Percentiles rank a stretch among this genome's conserved stretches.
Conservation (phyloP, 2,797 vertebrate species). For the Discoglossus pictus region DNA sequence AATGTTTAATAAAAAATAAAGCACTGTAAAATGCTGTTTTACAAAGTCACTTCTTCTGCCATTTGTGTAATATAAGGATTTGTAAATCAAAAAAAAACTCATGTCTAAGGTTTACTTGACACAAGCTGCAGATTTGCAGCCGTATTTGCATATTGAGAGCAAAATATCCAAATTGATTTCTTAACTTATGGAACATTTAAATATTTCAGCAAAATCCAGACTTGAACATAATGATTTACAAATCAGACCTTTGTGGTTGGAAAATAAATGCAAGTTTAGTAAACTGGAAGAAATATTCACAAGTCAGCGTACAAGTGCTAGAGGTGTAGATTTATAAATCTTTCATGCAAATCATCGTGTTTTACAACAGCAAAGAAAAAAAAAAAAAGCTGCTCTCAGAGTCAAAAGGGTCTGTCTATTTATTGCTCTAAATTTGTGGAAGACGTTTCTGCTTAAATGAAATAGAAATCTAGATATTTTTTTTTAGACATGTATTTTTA, state of each 20-base stretch:
- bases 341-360: constrained; percentile 80
- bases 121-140: constrained; percentile 63
- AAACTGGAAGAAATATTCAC: constrained; percentile 79
- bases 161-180: constrained; percentile 68
- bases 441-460: constrained; percentile 23
- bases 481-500: no score
- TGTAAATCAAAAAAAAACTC: constrained; percentile 69
- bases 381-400: constrained; percentile 34
- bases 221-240: constrained; percentile 79
- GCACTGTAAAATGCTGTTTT: constrained; percentile 36
- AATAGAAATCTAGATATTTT: constrained; percentile 17
- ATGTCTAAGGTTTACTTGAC: constrained; percentile 64
- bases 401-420: constrained; percentile 31
- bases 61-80: constrained; percentile 60
- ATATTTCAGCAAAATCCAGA: constrained; percentile 78
- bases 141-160: constrained; percentile 63
- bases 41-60: constrained; percentile 66
- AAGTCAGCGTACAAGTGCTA: constrained; percentile 67
- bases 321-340: constrained; percentile 80
- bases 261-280: constrained; percentile 81
- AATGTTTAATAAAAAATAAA: constrained; percentile 44
- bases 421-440: constrained; percentile 29
- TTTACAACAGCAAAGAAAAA: constrained; percentile 67
- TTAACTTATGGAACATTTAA: constrained; percentile 67
- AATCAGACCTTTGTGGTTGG: constrained; percentile 78